Conservation (phyloP, 2,888 invertebrate species). For the Ochropleura leucogaster region DNA sequence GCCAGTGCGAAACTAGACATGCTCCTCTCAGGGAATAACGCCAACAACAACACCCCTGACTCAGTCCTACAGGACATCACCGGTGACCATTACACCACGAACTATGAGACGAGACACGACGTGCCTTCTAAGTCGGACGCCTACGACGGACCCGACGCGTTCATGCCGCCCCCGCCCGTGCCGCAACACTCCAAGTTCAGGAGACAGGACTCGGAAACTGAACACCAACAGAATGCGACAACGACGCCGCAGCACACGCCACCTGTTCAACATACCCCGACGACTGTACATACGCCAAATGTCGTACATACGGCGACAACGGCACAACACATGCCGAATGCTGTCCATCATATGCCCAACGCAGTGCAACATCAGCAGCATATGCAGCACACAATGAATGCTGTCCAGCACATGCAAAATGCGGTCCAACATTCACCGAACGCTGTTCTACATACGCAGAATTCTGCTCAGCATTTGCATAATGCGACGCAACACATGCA, state of each 20-base stretch:
- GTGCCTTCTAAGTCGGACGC: conserved; percentile 63
- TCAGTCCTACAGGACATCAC: conserved; percentile 79
- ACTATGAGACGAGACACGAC: conserved; percentile 67
- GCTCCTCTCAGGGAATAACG: conserved; percentile 70
- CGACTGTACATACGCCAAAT: conserved; percentile 65
- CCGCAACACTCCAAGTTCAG: conserved; percentile 74
- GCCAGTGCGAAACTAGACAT: conserved; percentile 84
- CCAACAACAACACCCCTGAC: conserved; percentile 71
- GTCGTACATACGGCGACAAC: conserved; percentile 33
- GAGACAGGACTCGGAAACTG: conserved; percentile 44
- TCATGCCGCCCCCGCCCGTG: conserved; percentile 84
- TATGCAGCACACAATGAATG: conserved; percentile 41
- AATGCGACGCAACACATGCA: conserved; percentile 29
- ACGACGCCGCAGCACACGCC: conserved; percentile 33
- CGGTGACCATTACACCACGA: conserved; percentile 73
- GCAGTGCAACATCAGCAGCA: conserved; percentile 38
- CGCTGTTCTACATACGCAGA: conserved; percentile 25
- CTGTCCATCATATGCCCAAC: conserved; percentile 35
- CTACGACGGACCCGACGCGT: conserved; percentile 72
- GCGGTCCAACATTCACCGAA: conserved; percentile 32
- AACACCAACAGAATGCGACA: conserved; percentile 40
- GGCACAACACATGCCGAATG: conserved; percentile 43
- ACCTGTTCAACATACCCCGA: conserved; percentile 31
- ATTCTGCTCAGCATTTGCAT: conserved; percentile 31
- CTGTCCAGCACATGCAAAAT: conserved; percentile 36